Conservation (phyloP, 2,888 invertebrate species). For the Schrankia costaestrigalis region DNA sequence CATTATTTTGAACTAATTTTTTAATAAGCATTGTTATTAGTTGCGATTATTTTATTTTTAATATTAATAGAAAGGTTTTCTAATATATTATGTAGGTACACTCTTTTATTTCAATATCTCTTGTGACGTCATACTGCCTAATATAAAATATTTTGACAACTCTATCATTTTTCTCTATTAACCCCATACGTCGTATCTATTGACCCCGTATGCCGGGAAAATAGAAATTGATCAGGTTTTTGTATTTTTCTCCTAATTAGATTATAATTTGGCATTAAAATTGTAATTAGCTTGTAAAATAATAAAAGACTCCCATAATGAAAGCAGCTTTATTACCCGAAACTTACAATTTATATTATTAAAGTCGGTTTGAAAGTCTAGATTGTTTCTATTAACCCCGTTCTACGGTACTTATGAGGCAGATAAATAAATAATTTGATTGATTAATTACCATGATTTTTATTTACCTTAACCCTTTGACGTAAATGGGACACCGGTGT, state of each 20-base stretch:
- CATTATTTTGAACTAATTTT: constrained; percentile 6
- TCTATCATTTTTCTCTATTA: constrained; percentile 13
- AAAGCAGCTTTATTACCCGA: constrained; percentile 10
- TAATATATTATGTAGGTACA: constrained; percentile 12
- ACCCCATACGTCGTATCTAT: too few species aligned
- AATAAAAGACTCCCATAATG: constrained; percentile 12
- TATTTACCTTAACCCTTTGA: too few species aligned
- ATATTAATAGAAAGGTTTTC: constrained; percentile 10
- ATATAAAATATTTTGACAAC: constrained; percentile 11
- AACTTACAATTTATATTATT: constrained; percentile 6
- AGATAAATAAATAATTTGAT: neutral
- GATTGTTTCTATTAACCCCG: constrained; percentile 5
- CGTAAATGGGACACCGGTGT: too few species aligned
- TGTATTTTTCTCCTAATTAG: constrained; percentile 9
- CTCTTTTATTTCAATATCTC: constrained; percentile 7
- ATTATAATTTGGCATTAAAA: constrained; percentile 12
- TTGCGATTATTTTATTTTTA: constrained; percentile 6
- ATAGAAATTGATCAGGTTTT: constrained; percentile 9
- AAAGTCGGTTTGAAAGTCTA: constrained; percentile 7
- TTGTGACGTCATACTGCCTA: constrained; percentile 5
- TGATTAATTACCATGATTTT: too few species aligned
- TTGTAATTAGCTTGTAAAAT: constrained; percentile 10
- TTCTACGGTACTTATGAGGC: neutral
- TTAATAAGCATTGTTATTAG: constrained; percentile 1
- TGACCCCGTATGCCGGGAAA: constrained; percentile 10